These are phyloP conservation scores for Phrynocephalus versicolor DNA, from an alignment of 2,113 vertebrate genomes.

Conservation along the genomic window DNA sequence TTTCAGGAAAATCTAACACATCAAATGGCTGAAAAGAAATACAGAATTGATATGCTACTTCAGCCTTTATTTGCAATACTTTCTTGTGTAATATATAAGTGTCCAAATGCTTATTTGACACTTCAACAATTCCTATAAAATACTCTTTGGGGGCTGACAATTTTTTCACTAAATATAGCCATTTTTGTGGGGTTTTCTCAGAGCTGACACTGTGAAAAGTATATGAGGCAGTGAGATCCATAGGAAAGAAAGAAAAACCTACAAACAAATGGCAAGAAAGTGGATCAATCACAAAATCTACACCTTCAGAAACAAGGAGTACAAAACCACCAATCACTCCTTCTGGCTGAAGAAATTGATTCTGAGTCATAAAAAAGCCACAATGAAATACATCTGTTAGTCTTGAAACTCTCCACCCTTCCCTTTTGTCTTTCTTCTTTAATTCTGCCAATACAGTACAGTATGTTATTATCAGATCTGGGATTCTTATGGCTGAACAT, in stretches of 20 bases:
- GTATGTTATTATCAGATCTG: too few species aligned
- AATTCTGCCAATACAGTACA: too few species aligned
- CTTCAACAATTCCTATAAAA: background rate
- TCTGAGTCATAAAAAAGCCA: too few species aligned
- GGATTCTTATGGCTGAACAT: too few species aligned
- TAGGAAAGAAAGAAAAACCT: background rate
- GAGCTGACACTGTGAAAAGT: background rate
- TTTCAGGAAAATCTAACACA: conserved; percentile 26
- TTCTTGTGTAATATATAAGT: conserved; percentile 41
- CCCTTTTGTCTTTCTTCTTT: too few species aligned
- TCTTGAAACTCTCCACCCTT: too few species aligned
- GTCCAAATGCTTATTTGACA: conserved; percentile 19
- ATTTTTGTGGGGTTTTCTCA: background rate
- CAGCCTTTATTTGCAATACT: conserved; percentile 55
- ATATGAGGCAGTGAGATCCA: background rate
- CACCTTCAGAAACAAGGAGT: too few species aligned
- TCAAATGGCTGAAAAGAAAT: conserved; percentile 48
- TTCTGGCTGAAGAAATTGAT: too few species aligned
- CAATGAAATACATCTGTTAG: too few species aligned
- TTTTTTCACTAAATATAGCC: background rate
- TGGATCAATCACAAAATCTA: background rate
- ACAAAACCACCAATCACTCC: too few species aligned
- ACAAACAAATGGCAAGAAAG: background rate
- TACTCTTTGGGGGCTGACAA: background rate
- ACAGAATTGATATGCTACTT: conserved; percentile 53